Evolutionary conservation across 2,797 vertebrate species (phyloP), one percentile per base, ranked within the genome.

Genomic region (Craterocephalus amniculus): DNA sequence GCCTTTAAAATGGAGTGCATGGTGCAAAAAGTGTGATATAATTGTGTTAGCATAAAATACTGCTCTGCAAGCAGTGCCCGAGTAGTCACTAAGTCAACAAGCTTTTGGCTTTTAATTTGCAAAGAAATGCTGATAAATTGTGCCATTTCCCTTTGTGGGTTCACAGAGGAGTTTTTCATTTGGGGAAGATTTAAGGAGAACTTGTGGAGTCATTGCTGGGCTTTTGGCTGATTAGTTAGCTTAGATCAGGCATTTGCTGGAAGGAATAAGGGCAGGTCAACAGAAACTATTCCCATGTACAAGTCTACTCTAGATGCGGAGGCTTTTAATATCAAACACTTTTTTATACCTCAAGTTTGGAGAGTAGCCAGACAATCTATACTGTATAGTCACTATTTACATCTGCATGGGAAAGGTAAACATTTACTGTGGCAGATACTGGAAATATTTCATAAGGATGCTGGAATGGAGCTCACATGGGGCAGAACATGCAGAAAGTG

Each of bases 191-290:
- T 75, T 65, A 78, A 58, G 54, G 38, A 66, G 31, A 18, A 4
- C 59, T 67, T 48, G 22, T 51, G 66, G 77, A 52, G 72, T 58
- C 7, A 27, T 43, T 55, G 70, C 26, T 73, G 49, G 8, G 35
- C 43, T 73, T 76, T 72, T 62, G 73, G 48, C 68, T 61, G 48
- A 22, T 22, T 60, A 52, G 67, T 31, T 62, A 58, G 68, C 63
- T 70, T 20, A 65, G 69, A 66, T 78, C 70, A 65, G 18, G 13
- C 35, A 58, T 12, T 26, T n/a, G 55, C 14, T 45, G 36, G n/a
- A 80, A 72, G 78, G 59, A 76, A 76, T 86, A 56, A 78, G 63
- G 11, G 38, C 2, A 6, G 43, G 26, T 67, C 7, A 27, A 57
- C 54, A 45, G 10, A 60, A 58, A 56, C 22, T 13, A 31, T 13